Conservation (phyloP, 64 coral and sea anemone species). For the Montipora capricornis region DNA sequence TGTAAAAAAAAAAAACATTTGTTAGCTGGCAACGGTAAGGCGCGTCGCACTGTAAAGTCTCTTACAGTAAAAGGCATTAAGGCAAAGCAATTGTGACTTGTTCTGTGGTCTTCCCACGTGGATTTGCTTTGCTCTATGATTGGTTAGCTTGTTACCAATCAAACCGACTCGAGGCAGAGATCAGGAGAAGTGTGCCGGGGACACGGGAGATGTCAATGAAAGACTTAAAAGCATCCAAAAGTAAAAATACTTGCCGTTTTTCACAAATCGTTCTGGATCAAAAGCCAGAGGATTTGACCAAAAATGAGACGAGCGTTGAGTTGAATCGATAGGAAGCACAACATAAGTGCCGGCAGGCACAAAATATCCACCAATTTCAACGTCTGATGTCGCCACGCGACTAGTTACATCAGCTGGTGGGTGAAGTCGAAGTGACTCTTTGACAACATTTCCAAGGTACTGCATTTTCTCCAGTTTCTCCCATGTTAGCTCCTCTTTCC, state of each 20-base stretch:
- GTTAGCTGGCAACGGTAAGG: too few relatives aligned
- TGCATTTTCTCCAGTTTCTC: constrained; percentile 37
- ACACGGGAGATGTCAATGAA: background rate
- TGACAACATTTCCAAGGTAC: constrained; percentile 70
- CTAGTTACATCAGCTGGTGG: constrained; percentile 19
- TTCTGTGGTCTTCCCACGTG: too few relatives aligned
- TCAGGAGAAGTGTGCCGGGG: too few relatives aligned
- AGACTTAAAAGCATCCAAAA: background rate
- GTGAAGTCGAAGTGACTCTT: constrained; percentile 79
- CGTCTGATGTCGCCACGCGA: constrained; percentile 21
- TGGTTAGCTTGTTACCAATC: too few relatives aligned
- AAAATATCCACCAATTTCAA: constrained; percentile 61
- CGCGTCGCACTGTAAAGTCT: too few relatives aligned
- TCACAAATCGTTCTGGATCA: constrained; percentile 68
- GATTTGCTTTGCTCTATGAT: too few relatives aligned
- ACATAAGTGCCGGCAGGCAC: constrained; percentile 58
- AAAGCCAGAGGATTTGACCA: constrained; percentile 75
- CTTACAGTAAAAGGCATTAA: too few relatives aligned
- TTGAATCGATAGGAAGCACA: constrained; percentile 17
- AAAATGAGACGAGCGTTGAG: constrained; percentile 23
- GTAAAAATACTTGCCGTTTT: constrained; percentile 26
- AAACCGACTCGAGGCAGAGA: too few relatives aligned
- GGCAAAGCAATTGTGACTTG: too few relatives aligned
- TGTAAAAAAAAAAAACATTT: too few relatives aligned
- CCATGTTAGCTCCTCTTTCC: constrained; percentile 41